Percentiles rank a stretch among this genome's conserved stretches.
Conservation (phyloP, 2,113 vertebrate species). For the Leptosomus discolor region DNA sequence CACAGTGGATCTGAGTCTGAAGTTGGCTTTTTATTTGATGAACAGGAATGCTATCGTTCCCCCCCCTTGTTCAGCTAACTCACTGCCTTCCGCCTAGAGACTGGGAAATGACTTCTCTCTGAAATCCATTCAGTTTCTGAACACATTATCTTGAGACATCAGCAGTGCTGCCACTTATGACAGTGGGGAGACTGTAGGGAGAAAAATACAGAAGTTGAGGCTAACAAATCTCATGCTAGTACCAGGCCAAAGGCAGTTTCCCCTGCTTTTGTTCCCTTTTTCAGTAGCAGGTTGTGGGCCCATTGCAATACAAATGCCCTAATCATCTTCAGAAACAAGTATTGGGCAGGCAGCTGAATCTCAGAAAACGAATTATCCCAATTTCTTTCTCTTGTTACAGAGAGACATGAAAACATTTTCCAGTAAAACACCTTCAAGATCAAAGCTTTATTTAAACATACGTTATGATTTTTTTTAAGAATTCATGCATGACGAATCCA, state of each 20-base stretch:
- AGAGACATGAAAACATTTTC: neutral
- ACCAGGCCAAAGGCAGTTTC: neutral
- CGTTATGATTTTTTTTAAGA: neutral
- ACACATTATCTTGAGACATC: neutral
- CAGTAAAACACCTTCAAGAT: neutral
- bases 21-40: neutral
- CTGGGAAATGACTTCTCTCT: neutral
- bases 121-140: neutral
- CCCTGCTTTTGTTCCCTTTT: neutral
- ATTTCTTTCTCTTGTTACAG: neutral
- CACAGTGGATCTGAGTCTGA: neutral
- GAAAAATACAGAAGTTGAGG: neutral
- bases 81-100: neutral
- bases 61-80: neutral
- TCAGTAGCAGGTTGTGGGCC: neutral
- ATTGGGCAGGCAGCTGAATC: neutral
- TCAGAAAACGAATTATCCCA: neutral
- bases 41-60: neutral
- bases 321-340: neutral
- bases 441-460: neutral
- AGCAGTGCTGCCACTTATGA: neutral
- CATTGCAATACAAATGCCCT: neutral
- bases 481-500: neutral
- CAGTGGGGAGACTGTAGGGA: neutral
- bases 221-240: neutral